Conservation (phyloP, 2,888 invertebrate species). For the Drosophila villosipedis region DNA sequence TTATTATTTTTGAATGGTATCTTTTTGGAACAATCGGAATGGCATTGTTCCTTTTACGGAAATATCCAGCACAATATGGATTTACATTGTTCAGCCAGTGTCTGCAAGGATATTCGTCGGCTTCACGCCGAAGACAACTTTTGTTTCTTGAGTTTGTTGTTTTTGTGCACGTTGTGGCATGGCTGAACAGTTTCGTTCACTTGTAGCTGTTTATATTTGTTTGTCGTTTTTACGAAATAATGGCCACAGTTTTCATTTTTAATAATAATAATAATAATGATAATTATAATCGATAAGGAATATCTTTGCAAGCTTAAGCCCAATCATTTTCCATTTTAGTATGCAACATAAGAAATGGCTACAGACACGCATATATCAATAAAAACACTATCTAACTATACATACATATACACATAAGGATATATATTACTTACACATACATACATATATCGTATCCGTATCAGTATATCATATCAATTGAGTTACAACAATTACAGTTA, state of each 20-base stretch:
- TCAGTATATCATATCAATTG: slow-evolving; percentile 41
- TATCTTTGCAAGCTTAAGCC: slow-evolving; percentile 51
- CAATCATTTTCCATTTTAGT: slow-evolving; percentile 23
- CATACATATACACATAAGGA: slow-evolving; percentile 48
- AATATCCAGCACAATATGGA: neutral
- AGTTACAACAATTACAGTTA: slow-evolving; percentile 61
- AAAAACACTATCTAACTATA: slow-evolving; percentile 51
- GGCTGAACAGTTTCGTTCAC: slow-evolving; percentile 42
- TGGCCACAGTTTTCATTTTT: slow-evolving; percentile 43
- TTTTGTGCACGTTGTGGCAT: slow-evolving; percentile 49
- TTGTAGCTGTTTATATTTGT: slow-evolving; percentile 15
- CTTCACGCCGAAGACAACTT: neutral
- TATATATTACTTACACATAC: slow-evolving; percentile 35
- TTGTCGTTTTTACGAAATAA: slow-evolving; percentile 29
- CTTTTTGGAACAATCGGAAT: neutral
- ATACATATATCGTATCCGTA: slow-evolving; percentile 39
- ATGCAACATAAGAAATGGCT: slow-evolving; percentile 40
- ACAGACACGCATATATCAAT: slow-evolving; percentile 39
- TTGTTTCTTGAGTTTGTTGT: slow-evolving; percentile 25
- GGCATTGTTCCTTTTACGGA: neutral
- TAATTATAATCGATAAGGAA: slow-evolving; percentile 40
- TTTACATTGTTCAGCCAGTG: neutral
- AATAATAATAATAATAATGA: slow-evolving; percentile 35
- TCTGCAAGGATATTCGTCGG: slow-evolving; percentile 27
- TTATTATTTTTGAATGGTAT: neutral